Percentiles rank a stretch among this genome's conserved stretches.
These are phyloP conservation scores for Edolisoma coerulescens DNA, from an alignment of 2,113 vertebrate genomes.

Conservation along the genomic window DNA sequence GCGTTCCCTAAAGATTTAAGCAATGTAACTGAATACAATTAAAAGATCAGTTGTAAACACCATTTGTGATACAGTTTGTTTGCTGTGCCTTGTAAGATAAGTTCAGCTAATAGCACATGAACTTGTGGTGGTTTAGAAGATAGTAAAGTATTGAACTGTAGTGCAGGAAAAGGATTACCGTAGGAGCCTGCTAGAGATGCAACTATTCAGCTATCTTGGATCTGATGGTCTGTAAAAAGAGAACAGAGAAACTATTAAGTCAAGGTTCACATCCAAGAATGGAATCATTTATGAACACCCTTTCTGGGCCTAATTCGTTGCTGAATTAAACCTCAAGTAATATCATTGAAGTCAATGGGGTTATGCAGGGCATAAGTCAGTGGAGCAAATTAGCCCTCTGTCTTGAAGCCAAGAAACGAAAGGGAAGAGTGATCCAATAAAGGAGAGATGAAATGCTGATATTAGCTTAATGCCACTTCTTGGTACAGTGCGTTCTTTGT, in stretches of 20 bases:
- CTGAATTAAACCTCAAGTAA: conserved; percentile 30
- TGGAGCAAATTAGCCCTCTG: conserved; percentile 29
- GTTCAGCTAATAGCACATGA: conserved; percentile 3
- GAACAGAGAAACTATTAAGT: conserved; percentile 37
- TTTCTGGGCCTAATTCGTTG: conserved; percentile 3
- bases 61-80: neutral
- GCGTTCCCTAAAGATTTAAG: conserved; percentile 44
- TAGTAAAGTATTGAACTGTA: neutral
- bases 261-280: neutral
- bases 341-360: conserved; percentile 29
- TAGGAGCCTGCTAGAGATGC: neutral
- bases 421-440: conserved; percentile 25
- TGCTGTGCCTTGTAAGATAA: neutral
- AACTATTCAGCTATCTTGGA: conserved; percentile 25
- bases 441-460: conserved; percentile 24
- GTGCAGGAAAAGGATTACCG: conserved; percentile 5
- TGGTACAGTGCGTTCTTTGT: neutral
- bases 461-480: conserved; percentile 25
- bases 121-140: conserved; percentile 8
- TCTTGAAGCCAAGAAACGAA: conserved; percentile 25
- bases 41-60: conserved; percentile 53
- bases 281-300: conserved; percentile 29
- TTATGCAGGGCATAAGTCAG: conserved; percentile 8
- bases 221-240: conserved; percentile 47
- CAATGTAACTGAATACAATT: conserved; percentile 51